Evolutionary conservation across 2,113 vertebrate genomes (phyloP), one percentile per base, ranked within the genome.

Genomic region (Aythya baeri): DNA sequence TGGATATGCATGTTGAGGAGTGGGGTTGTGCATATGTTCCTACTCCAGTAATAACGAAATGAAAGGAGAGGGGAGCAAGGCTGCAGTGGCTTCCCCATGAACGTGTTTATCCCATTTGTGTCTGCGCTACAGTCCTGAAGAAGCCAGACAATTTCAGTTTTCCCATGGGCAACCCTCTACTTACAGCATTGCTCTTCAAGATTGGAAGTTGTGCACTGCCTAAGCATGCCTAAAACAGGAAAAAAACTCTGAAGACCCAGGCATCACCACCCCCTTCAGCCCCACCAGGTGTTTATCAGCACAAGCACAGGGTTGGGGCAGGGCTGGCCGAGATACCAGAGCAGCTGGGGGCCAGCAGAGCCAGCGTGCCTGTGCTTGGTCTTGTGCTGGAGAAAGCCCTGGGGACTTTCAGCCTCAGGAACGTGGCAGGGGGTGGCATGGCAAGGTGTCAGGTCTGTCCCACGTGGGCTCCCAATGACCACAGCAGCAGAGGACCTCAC

Each of bases 1-100:
- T 0, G 0, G 68, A 83, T 41, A 73, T 0, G 1, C 20, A 55
- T 4, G 3, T 0, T 43, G 67, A 83, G n/a, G 62, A 85, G 79
- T 20, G 65, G 57, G 68, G 63, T 83, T 86, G 55, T 23, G 59
- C 83, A 50, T 17, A 44, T 41, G 73, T n/a, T 89, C 73, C 73
- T 81, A 8, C 52, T 79, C 34, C 71, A 46, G 34, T 20, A 27
- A 78, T 43, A 93, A 88, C 83, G 11, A 88, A 71, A 70, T 3
- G 31, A 76, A 59, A 25, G 20, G 57, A 36, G 9, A 2, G 15
- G 11, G 31, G 25, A 14, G n/a, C 26, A 5, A 91, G 62, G 72
- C 61, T 75, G n/a, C 82, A 86, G 55, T 1, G 1, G 22, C 57
- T 73, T 86, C 43, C 58, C 66, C 57, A 27, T 38, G n/a, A 74